Evolutionary conservation across 2,797 vertebrate species (phyloP), one percentile per base, ranked within the genome.

Genomic region (Mareca penelope): DNA sequence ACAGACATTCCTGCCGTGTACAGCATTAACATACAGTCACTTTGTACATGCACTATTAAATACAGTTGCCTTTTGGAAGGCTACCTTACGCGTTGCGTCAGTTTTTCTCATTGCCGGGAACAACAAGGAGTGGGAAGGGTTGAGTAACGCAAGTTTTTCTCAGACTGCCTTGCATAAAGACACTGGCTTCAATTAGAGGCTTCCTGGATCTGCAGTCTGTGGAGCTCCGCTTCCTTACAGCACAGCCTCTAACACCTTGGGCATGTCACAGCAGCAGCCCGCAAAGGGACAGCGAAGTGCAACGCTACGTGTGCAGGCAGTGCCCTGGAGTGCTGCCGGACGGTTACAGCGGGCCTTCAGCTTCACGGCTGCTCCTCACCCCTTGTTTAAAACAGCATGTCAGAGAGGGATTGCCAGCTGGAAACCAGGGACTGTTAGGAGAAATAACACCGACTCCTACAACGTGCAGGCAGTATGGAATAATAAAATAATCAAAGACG

Each of bases 11-110:
- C 81, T 81, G 55, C 16, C 55, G 93, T 91, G 70, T 84, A 80
- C 53, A 86, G 86, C 80, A 76, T 92, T 96, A 93, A 40, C 11
- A 3, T 88, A 89, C 57, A 35, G 83, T 76, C 75, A 40, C 80
- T 90, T 94, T 87, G 61, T 94, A 92, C 69, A 90, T 76, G 93
- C 91, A 93, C 78, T 96, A 96, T 96, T 95, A 97, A 96, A 94
- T 76, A 42, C 64, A 89, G 86, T 90, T 93, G 85, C 71, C 93
- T 96, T 97, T 97, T 95, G 39, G 95, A 96, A 93, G 85, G 81
- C 69, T 89, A 85, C 86, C 77, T 91, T 94, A 61, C 37, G 40
- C 78, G 78, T 80, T 12, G 82, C 44, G 22, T 93, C 88, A 75
- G 79, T 68, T 94, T 92, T 88, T 61, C 17, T 69, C 92, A 75